A percentile compares a stretch with the other conserved stretches of the same genome.
Conservation (phyloP, 2,888 invertebrate species). For the Aelia acuminata region DNA sequence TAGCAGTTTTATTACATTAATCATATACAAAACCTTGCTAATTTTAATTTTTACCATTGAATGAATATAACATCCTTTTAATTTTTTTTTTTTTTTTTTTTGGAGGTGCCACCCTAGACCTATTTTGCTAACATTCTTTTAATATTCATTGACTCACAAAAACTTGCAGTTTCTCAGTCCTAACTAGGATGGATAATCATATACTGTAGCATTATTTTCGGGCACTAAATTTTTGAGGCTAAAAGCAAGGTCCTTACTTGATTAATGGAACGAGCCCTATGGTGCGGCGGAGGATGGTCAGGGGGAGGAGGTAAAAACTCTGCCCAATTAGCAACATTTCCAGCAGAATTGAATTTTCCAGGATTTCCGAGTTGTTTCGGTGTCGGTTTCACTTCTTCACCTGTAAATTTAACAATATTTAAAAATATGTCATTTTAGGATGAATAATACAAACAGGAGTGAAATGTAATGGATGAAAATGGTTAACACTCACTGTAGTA, state of each 20-base stretch:
- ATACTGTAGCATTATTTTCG: too few relatives aligned
- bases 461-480: too few relatives aligned
- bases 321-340: slow-evolving; percentile 65
- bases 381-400: slow-evolving; percentile 60
- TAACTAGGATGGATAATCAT: too few relatives aligned
- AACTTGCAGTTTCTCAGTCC: too few relatives aligned
- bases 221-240: not conserved
- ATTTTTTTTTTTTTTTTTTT: too few relatives aligned
- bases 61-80: too few relatives aligned
- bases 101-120: too few relatives aligned
- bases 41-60: too few relatives aligned
- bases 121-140: too few relatives aligned
- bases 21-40: too few relatives aligned
- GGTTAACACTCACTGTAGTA: slow-evolving; percentile 61
- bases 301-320: slow-evolving; percentile 67
- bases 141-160: too few relatives aligned
- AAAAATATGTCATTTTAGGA: not conserved
- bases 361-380: slow-evolving; percentile 45
- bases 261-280: slow-evolving; percentile 63
- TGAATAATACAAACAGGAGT: not conserved
- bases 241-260: slow-evolving; percentile 61
- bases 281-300: slow-evolving; percentile 66
- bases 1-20: too few relatives aligned
- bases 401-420: slow-evolving; percentile 4
- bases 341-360: slow-evolving; percentile 63